Evolutionary conservation across 2,113 vertebrate genomes (phyloP).

Genomic region (Stegastes partitus): DNA sequence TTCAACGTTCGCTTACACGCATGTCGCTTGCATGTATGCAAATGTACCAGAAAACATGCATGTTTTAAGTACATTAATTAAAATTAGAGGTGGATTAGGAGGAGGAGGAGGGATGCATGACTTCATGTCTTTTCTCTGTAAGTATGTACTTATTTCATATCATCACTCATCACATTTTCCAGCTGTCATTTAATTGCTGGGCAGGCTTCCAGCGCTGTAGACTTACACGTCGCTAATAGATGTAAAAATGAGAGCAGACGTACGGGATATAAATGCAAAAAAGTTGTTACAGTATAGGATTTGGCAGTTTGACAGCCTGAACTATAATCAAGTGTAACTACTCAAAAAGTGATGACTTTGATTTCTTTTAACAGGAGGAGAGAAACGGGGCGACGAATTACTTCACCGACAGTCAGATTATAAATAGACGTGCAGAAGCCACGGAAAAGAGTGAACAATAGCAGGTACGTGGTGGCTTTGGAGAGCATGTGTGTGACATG

Average conservation of each 20-base stretch:
- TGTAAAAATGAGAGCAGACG: conserved; percentile 42
- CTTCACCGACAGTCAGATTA: not conserved
- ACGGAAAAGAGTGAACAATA: not conserved
- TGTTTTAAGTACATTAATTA: conserved; percentile 15
- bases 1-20: conserved; percentile 15
- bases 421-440: conserved; percentile 3
- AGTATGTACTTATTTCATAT: conserved; percentile 42
- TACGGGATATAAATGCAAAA: conserved; percentile 26
- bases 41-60: conserved; percentile 19
- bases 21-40: conserved; percentile 30
- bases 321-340: conserved; percentile 23
- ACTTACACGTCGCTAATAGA: conserved; percentile 47
- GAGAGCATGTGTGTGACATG: not conserved
- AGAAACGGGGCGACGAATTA: conserved; percentile 7
- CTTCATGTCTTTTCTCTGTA: conserved; percentile 15
- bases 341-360: conserved; percentile 34
- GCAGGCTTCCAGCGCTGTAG: conserved; percentile 46
- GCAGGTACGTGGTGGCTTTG: not conserved
- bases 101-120: not conserved
- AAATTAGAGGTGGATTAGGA: conserved; percentile 20
- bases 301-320: conserved; percentile 38
- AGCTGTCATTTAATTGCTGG: conserved; percentile 56
- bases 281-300: conserved; percentile 24
- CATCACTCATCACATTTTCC: conserved; percentile 54
- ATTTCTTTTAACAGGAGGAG: conserved; percentile 16